Evolutionary conservation across 2,888 invertebrate genomes (phyloP).

Genomic region (Cryptus armator): DNA sequence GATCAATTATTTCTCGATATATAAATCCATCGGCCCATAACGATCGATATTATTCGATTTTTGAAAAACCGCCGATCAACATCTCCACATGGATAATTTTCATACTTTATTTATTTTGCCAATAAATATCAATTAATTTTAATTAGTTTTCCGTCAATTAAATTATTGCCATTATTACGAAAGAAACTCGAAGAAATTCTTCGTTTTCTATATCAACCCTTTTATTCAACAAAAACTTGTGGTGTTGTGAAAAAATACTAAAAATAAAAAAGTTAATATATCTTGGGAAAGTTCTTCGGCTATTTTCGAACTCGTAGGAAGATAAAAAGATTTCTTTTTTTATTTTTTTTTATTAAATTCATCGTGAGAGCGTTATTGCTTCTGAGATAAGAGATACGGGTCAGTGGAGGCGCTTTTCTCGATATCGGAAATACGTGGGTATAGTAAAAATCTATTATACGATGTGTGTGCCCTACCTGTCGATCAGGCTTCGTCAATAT

Average conservation of each 20-base stretch:
- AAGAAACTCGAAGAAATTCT: background rate
- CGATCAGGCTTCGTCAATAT: conserved; percentile 7
- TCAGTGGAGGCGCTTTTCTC: conserved; percentile 31
- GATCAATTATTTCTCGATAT: conserved; percentile 64
- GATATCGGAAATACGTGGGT: conserved; percentile 23
- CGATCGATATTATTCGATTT: conserved; percentile 43
- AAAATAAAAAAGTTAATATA: background rate
- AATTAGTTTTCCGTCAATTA: too few species aligned
- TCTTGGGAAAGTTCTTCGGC: conserved; percentile 9
- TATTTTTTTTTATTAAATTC: conserved; percentile 22
- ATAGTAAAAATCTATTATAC: conserved; percentile 1
- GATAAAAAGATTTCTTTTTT: conserved; percentile 31
- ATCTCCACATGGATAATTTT: background rate
- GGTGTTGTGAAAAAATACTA: background rate
- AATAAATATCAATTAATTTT: background rate
- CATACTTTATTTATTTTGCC: background rate
- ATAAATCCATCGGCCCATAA: conserved; percentile 52
- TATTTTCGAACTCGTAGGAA: conserved; percentile 11
- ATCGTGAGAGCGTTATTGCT: conserved; percentile 9
- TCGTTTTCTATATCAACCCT: background rate
- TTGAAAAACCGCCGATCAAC: background rate
- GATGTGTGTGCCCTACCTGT: background rate
- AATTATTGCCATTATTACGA: background rate
- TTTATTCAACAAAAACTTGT: background rate
- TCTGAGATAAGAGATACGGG: conserved; percentile 13